Evolutionary conservation across 2,888 invertebrate genomes (phyloP), one percentile per base, ranked within the genome.

Genomic region (Uropetala carovei): DNA sequence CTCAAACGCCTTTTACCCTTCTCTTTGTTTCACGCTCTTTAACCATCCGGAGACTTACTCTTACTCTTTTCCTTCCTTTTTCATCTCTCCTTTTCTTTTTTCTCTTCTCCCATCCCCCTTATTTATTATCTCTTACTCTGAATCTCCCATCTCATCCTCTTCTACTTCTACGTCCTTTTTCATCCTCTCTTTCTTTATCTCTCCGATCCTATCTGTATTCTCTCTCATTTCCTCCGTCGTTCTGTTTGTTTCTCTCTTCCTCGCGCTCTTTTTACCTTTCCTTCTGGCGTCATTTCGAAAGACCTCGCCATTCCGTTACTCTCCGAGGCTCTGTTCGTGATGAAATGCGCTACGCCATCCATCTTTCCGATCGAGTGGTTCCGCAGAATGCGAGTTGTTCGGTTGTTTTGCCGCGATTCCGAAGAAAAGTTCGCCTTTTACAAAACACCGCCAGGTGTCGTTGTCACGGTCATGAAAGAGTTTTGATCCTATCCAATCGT

Each of bases 291-390:
- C 22, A 8, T 11, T n/a, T 27, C 64, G 64, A 64, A 64, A 22
- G 10, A 68, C 27, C 27, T 75, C 75, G 9, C 68, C 75, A 27
- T n/a, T 75, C 68, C 75, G 75, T 75, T 75, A 75, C 22, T 75
- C 75, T 2, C 3, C 43, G 43, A 43, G 43, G 43, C 3, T 43
- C 43, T 43, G 43, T 43, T 43, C 43, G 43, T 43, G 43, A 43
- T 43, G 43, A 43, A 43, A 43, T 43, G 43, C 43, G 43, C 43
- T 43, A 1, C 43, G 43, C 43, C 43, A 43, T 43, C 27, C 10
- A 75, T 75, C 75, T 75, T 75, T 75, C 75, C 75, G 75, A 75
- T 75, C 75, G 75, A 75, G 27, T 27, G 75, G 2, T 27, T 75
- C 27, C 2, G 68, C 22, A 68, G 68, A 68, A 68, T 68, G 68